Conservation (phyloP, 2,888 invertebrate genomes). For the Pollenia amentaria region DNA sequence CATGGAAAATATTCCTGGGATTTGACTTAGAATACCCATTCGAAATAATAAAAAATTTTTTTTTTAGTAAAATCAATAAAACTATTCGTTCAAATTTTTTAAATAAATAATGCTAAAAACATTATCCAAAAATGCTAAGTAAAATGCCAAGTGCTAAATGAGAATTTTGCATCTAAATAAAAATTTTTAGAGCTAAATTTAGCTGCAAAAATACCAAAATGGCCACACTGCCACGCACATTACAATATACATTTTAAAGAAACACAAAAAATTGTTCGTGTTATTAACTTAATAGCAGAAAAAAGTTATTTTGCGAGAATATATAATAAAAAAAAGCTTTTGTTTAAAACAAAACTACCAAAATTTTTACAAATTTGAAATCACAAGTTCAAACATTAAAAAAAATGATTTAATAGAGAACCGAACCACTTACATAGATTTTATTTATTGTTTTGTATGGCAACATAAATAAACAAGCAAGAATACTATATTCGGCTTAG, state of each 20-base stretch:
- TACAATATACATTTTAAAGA: background rate
- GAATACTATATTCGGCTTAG: background rate
- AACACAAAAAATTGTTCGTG: background rate
- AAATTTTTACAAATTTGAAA: conserved; percentile 8
- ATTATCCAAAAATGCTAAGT: too few relatives aligned
- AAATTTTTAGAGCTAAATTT: too few relatives aligned
- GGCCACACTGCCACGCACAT: too few relatives aligned
- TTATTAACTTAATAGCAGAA: background rate
- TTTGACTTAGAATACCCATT: too few relatives aligned
- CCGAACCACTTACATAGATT: background rate
- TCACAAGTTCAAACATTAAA: conserved; percentile 43
- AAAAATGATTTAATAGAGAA: background rate
- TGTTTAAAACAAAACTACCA: conserved; percentile 3
- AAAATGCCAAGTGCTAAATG: too few relatives aligned
- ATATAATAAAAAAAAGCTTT: conserved; percentile 18
- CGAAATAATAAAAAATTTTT: too few relatives aligned
- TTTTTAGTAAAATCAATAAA: too few relatives aligned
- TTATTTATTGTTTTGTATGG: conserved; percentile 28
- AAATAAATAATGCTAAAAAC: too few relatives aligned
- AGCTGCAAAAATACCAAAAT: too few relatives aligned
- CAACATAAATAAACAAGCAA: conserved; percentile 4
- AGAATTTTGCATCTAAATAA: too few relatives aligned
- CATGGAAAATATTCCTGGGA: too few relatives aligned
- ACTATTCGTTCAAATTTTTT: too few relatives aligned
- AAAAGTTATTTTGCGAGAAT: background rate